phyloP scores from a whole-genome alignment of 2,797 vertebrate genomes.

The Tokudaia tokunoshimensis region DNA sequence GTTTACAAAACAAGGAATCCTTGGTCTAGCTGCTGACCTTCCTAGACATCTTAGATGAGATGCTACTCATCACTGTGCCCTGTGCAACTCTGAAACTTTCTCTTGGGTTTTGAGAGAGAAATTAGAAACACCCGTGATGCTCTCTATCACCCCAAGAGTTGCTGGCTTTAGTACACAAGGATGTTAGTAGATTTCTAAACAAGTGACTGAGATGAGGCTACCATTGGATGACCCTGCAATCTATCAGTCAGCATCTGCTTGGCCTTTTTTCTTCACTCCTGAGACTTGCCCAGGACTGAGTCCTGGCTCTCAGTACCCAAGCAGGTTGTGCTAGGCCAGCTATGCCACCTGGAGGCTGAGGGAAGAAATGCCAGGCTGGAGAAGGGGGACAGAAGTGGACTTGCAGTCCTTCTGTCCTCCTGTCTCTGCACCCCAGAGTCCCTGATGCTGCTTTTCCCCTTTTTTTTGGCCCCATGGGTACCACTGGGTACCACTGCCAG shows the following conservation, averaged over 20 bases:
- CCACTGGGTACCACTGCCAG: neutral
- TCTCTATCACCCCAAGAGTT: neutral
- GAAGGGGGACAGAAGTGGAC: neutral
- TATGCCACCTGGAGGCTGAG: constrained; percentile 69
- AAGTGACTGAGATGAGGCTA: neutral
- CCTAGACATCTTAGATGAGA: neutral
- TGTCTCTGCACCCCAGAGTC: too few relatives aligned
- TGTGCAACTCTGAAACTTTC: constrained; percentile 6
- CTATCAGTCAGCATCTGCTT: neutral
- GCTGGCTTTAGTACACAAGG: neutral
- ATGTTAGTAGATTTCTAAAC: neutral
- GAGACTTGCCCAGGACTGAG: neutral
- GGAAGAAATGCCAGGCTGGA: neutral
- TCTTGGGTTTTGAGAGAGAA: neutral
- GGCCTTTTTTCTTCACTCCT: neutral
- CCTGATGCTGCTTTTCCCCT: neutral
- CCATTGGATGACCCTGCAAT: neutral
- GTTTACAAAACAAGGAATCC: neutral
- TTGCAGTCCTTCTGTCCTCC: neutral
- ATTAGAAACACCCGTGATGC: neutral
- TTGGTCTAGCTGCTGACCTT: neutral
- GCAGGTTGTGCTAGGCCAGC: neutral
- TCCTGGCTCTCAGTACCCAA: neutral
- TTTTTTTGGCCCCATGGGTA: neutral
- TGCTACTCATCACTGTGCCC: neutral